phyloP scores from a whole-genome alignment of 2,113 vertebrate species.

The Lates calcarifer region DNA sequence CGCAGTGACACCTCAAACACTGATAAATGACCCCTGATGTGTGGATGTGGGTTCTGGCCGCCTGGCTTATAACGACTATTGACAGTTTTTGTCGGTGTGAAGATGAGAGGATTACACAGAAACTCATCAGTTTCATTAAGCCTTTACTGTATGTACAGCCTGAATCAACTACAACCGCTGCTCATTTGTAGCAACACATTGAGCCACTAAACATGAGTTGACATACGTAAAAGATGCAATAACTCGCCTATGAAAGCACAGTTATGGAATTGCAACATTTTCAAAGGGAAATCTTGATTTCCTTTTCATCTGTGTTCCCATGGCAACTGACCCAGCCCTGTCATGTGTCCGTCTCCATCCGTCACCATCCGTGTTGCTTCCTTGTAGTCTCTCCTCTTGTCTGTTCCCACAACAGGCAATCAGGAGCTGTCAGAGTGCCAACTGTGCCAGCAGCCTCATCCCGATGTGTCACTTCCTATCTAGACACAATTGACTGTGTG shows the following conservation, averaged over 20 bases:
- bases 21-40: slow-evolving; percentile 40
- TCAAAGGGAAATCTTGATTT: background rate
- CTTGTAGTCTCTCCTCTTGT: slow-evolving; percentile 16
- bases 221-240: background rate
- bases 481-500: slow-evolving; percentile 24
- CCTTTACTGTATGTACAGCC: background rate
- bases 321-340: slow-evolving; percentile 50
- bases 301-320: slow-evolving; percentile 56
- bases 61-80: slow-evolving; percentile 25
- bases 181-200: background rate
- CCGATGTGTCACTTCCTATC: slow-evolving; percentile 49
- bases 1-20: background rate
- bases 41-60: slow-evolving; percentile 13
- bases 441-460: slow-evolving; percentile 34
- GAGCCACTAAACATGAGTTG: background rate
- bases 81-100: slow-evolving; percentile 38
- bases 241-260: background rate
- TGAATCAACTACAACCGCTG: background rate
- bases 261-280: background rate
- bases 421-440: slow-evolving; percentile 56
- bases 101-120: slow-evolving; percentile 6
- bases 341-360: slow-evolving; percentile 41
- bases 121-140: background rate
- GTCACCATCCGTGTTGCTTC: slow-evolving; percentile 25
- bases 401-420: slow-evolving; percentile 56